A percentile compares a stretch with the other conserved stretches of the same genome.
phyloP scores from a whole-genome alignment of 2,888 invertebrate species.

The Drosophila meridiana region DNA sequence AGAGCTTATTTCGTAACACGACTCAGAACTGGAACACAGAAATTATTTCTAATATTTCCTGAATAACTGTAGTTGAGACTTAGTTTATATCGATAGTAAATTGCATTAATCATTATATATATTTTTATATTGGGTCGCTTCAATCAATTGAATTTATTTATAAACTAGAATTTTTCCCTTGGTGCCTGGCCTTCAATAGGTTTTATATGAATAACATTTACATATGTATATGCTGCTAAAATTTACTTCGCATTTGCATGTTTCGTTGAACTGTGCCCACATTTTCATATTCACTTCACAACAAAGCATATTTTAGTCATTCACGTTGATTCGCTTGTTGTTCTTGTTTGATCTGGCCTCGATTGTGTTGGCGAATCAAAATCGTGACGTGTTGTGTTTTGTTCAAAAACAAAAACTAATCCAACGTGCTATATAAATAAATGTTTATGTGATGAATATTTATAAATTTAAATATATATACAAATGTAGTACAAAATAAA shows the following conservation, averaged over 20 bases:
- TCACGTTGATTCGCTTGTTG: background rate
- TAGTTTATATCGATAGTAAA: too few species aligned
- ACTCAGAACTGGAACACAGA: background rate
- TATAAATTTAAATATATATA: conserved; percentile 8
- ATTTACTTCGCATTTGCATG: background rate
- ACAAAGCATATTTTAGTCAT: background rate
- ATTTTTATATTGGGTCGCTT: background rate
- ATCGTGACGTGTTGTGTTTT: conserved; percentile 45
- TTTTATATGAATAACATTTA: background rate
- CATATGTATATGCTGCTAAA: background rate
- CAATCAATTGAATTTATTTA: background rate
- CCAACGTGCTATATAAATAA: conserved; percentile 33
- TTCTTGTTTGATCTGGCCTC: conserved; percentile 7
- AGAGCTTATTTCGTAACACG: background rate
- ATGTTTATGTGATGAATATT: conserved; percentile 24
- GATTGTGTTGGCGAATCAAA: conserved; percentile 10
- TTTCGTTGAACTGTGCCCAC: background rate
- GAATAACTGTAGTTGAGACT: too few species aligned
- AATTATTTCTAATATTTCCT: too few species aligned
- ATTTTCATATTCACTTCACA: background rate
- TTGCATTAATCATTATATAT: background rate
- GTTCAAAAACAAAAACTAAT: conserved; percentile 31
- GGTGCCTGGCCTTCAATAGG: background rate
- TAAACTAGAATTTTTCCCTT: background rate
- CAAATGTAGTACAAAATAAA: background rate